Evolutionary conservation across 2,888 invertebrate species (phyloP), one percentile per base, ranked within the genome.

Genomic region (Nudaria mundana): DNA sequence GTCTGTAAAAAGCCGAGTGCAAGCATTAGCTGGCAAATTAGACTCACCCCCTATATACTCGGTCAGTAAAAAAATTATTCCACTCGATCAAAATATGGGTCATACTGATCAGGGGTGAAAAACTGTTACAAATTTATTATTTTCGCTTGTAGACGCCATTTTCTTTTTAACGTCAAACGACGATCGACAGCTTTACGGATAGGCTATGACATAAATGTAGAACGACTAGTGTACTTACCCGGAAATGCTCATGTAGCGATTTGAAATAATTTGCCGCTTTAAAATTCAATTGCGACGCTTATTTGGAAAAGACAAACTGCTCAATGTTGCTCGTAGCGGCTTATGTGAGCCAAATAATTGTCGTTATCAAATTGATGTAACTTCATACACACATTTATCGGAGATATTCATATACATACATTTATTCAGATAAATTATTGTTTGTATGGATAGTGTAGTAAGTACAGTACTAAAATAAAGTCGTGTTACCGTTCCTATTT

Each of bases 1-100:
- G 25, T 84, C 86, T 0, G 86, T 87, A n/a, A 85, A 82, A 35
- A 81, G 76, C 50, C 66, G 86, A 13, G 78, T 87, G 1, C 86
- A 88, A 66, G 86, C 88, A 14, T 69, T 86, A 4, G 61, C 85
- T 3, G 83, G 83, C 0, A 85, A 82, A 42, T 50, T 81, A 0
- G 87, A 88, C 3, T 56, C 82, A 3, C 81, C 85, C 0, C 81
- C 87, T 0, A 82, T 88, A 1, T 89, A 89, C 47, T 83, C 89
- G 1, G 69, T 87, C 40, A 85, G 76, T 64, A 89, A 88, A 58
- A 89, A 89, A 48, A 76, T 80, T 67, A 53, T 81, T 2, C 72
- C 81, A 3, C 42, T 82, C 12, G 87, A 88, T 25, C 84, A 80
- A 40, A 73, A 70, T 40, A 45, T 70, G 23, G 74, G 56, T 38